Base-by-base conservation (phyloP, 2,888 invertebrate species). In the Eupithecia abbreviata region DNA sequence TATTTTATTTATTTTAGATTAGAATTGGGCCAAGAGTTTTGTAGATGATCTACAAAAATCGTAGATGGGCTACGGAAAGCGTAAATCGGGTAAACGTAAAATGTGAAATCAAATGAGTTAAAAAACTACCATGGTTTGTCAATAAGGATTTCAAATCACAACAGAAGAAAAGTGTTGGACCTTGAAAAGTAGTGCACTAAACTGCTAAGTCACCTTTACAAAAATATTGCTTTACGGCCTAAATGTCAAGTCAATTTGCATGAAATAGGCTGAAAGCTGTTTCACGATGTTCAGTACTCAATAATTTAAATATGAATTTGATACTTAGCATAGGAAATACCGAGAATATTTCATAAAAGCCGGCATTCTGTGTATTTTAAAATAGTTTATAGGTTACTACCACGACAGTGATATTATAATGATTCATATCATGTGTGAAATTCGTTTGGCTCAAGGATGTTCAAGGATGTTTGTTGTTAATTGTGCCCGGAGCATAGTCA, bases 371-470 rank as follows among this genome's bases (percentile, higher is more conserved):
- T 74, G 75, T 30, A 72, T 41, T 77, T 73, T 13, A 74, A 47
- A 66, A 45, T 71, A 73, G 15, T 76, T 82, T 80, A 80, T 77
- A 73, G 77, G 74, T 74, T 58, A 58, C 9, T 18, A 18, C 18
- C 73, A 79, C 78, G 80, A 79, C 70, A 77, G 71, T 68, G 42
- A 41, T 71, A 73, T 74, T 76, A 67, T 58, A 73, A 75, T 72
- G 15, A 47, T 67, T 58, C 55, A 71, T 77, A 9, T 58, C 18
- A 58, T 18, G 18, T 58, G 55, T 58, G 18, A 58, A 55, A 18
- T 18, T 18, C 7, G 18, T 58, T 58, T 58, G 55, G n/a, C 55
- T 58, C 3, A 9, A 9, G n/a, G 9, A 18, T n/a, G n/a, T n/a
- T n/a, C n/a, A n/a, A n/a, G n/a, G n/a, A n/a, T n/a, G n/a, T n/a